These are phyloP conservation scores for Drosophila littoralis DNA, from an alignment of 1,140 invertebrate species.

Conservation along the genomic window DNA sequence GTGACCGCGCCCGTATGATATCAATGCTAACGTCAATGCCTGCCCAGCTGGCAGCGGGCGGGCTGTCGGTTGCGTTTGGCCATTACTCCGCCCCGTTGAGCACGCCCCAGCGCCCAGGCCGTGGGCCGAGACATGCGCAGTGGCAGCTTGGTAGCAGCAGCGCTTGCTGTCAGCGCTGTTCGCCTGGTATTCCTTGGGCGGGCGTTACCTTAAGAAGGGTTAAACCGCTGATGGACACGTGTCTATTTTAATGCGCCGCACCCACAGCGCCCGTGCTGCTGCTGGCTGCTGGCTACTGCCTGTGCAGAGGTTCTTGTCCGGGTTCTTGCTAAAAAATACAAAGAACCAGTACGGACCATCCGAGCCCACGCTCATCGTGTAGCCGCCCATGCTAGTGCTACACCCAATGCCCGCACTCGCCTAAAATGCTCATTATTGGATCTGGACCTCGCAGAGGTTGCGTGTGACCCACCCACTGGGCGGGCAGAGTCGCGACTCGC, in stretches of 20 bases:
- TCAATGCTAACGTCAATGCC: slow-evolving; percentile 63
- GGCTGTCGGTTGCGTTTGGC: slow-evolving; percentile 21
- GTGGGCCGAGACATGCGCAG: slow-evolving; percentile 58
- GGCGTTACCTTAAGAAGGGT: slow-evolving; percentile 85
- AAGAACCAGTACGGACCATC: slow-evolving; percentile 67
- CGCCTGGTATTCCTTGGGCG: slow-evolving; percentile 83
- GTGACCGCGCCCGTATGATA: slow-evolving; percentile 21
- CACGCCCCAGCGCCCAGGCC: slow-evolving; percentile 56
- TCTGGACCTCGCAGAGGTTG: slow-evolving; percentile 29
- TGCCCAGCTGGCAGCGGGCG: slow-evolving; percentile 53
- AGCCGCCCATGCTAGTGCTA: slow-evolving; percentile 24
- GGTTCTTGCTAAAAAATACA: slow-evolving; percentile 70
- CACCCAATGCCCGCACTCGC: slow-evolving; percentile 70
- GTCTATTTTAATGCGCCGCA: slow-evolving; percentile 68
- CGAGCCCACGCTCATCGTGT: slow-evolving; percentile 38
- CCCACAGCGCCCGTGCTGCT: slow-evolving; percentile 29
- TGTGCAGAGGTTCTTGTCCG: slow-evolving; percentile 55
- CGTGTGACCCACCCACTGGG: slow-evolving; percentile 48
- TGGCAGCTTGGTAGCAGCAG: not conserved
- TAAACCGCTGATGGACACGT: slow-evolving; percentile 84
- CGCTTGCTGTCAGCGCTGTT: slow-evolving; percentile 36
- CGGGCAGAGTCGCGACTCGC: slow-evolving; percentile 38
- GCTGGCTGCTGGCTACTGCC: slow-evolving; percentile 29
- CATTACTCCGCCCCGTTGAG: slow-evolving; percentile 73
- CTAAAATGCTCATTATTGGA: slow-evolving; percentile 59